A percentile compares a stretch with the other conserved stretches of the same genome.
These are phyloP conservation scores for Thalassophryne amazonica DNA, from an alignment of 2,797 vertebrate species.

Conservation along the genomic window DNA sequence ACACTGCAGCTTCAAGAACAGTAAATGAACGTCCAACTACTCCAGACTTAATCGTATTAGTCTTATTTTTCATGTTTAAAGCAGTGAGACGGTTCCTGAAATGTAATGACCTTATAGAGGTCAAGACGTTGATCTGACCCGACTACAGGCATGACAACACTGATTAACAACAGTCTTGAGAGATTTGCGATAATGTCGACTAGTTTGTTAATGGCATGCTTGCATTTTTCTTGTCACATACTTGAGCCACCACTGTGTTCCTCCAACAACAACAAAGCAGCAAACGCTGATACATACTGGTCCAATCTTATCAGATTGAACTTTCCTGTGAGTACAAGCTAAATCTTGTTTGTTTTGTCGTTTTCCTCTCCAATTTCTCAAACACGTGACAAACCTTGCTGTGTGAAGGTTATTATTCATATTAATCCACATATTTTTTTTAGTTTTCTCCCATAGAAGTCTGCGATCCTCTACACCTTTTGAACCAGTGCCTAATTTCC, in stretches of 20 bases:
- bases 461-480: slow-evolving; percentile 54
- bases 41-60: no score
- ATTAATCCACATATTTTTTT: slow-evolving; percentile 5
- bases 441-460: neutral
- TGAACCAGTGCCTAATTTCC: slow-evolving; percentile 17
- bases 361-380: neutral
- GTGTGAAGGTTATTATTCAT: slow-evolving; percentile 1
- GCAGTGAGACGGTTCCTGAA: no score
- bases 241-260: slow-evolving; percentile 6
- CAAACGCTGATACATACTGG: slow-evolving; percentile 6
- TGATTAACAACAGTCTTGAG: no score
- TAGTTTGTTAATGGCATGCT: no score
- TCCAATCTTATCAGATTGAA: slow-evolving; percentile 42
- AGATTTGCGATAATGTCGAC: no score
- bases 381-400: slow-evolving; percentile 1
- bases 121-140: no score
- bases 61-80: no score
- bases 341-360: slow-evolving; percentile 7
- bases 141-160: no score
- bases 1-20: no score
- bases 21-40: no score
- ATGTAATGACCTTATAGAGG: no score
- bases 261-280: slow-evolving; percentile 18
- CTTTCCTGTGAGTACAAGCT: slow-evolving; percentile 41
- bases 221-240: slow-evolving; percentile 17